These are phyloP conservation scores for Drosophila crucigera DNA, from an alignment of 2,888 invertebrate species.

Conservation along the genomic window DNA sequence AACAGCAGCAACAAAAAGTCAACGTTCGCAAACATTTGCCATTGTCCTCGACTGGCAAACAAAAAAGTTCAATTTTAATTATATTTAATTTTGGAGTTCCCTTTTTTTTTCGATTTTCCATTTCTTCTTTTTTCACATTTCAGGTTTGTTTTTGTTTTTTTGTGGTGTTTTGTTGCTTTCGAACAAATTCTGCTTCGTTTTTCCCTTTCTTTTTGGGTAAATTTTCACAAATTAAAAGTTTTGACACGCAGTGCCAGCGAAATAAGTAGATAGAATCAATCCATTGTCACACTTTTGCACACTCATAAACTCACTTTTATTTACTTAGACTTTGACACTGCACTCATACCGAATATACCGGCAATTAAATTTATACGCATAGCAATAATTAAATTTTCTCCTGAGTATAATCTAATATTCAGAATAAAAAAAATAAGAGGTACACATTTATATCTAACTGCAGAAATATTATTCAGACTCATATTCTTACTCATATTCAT, in stretches of 20 bases:
- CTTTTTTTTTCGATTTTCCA: constrained; percentile 4
- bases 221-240: constrained; percentile 66
- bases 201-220: constrained; percentile 14
- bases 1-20: constrained; percentile 24
- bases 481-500: neutral
- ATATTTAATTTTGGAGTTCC: constrained; percentile 47
- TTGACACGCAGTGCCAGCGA: constrained; percentile 10
- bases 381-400: neutral
- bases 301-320: neutral
- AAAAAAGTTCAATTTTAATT: constrained; percentile 58
- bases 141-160: neutral
- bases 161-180: neutral
- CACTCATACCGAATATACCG: neutral
- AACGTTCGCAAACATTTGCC: constrained; percentile 41
- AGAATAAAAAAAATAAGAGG: neutral
- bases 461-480: neutral
- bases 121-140: constrained; percentile 14
- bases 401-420: neutral
- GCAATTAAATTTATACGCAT: neutral
- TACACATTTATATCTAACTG: neutral
- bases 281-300: neutral
- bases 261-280: neutral
- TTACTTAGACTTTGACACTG: neutral
- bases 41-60: constrained; percentile 15
- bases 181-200: constrained; percentile 8